These are phyloP conservation scores for Iselma pallidipennis DNA, from an alignment of 2,888 invertebrate genomes.

Conservation along the genomic window DNA sequence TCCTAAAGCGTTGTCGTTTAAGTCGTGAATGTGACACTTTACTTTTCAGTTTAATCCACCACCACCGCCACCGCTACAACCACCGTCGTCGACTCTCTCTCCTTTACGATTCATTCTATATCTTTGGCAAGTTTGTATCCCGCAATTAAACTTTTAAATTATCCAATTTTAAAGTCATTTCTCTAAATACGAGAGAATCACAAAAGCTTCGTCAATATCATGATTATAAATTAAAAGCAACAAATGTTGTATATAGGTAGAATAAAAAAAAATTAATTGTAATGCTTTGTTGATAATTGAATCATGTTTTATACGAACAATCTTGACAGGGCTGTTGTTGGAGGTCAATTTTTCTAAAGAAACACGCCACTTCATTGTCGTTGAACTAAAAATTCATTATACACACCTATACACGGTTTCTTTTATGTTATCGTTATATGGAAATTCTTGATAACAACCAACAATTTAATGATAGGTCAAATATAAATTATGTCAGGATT, in stretches of 20 bases:
- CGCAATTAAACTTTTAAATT: slow-evolving; percentile 2
- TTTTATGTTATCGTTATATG: neutral
- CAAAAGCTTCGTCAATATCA: neutral
- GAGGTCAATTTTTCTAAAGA: neutral
- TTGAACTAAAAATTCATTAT: neutral
- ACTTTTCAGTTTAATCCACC: neutral
- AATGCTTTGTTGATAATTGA: neutral
- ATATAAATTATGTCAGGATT: neutral
- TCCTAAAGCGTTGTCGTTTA: slow-evolving; percentile 2
- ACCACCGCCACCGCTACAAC: neutral
- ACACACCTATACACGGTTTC: neutral
- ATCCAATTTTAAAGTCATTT: neutral
- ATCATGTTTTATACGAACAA: neutral
- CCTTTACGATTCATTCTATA: neutral
- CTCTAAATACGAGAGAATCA: neutral
- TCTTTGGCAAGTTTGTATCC: neutral
- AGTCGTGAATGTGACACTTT: slow-evolving; percentile 1
- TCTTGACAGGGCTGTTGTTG: neutral
- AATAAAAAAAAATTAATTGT: neutral
- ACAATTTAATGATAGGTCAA: neutral
- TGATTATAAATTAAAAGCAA: neutral
- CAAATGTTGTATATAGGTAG: too few relatives aligned
- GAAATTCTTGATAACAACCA: neutral
- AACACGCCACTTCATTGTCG: neutral
- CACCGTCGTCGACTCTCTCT: too few relatives aligned